phyloP scores from a whole-genome alignment of 2,797 vertebrate species.

The Acanthiza pusilla region DNA sequence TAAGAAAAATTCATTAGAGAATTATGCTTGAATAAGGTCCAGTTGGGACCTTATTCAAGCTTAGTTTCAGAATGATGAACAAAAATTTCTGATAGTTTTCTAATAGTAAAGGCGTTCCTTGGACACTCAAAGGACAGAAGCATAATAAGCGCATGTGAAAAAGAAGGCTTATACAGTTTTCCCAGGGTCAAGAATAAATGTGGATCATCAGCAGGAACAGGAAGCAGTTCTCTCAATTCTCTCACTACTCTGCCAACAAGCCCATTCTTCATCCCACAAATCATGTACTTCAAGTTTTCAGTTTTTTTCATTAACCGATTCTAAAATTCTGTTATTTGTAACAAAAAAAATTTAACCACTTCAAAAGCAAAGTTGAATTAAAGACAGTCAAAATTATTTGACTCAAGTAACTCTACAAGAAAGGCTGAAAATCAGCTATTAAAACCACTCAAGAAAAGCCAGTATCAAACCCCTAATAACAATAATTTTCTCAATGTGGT shows the following conservation, averaged over 20 bases:
- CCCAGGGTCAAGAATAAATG: not conserved
- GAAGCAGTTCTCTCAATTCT: not conserved
- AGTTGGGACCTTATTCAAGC: not conserved
- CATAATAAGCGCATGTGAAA: not conserved
- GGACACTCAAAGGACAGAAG: not conserved
- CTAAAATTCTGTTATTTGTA: not conserved
- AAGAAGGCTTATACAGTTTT: not conserved
- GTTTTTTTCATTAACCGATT: not conserved
- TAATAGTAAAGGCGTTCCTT: not conserved
- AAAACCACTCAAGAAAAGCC: accelerated
- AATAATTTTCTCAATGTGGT: not conserved
- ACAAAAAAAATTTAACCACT: not conserved
- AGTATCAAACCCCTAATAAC: not conserved
- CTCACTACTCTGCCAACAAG: not conserved
- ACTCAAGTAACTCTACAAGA: not conserved
- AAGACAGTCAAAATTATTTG: not conserved
- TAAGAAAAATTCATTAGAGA: not conserved
- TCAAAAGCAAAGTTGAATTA: not conserved
- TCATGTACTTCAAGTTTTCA: not conserved
- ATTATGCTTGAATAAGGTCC: not conserved
- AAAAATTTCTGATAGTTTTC: not conserved
- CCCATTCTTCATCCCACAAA: not conserved
- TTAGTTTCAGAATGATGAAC: not conserved
- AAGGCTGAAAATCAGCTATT: not conserved
- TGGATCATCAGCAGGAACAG: not conserved